phyloP scores from a whole-genome alignment of 2,113 vertebrate genomes.

The Ceratotherium simum region DNA sequence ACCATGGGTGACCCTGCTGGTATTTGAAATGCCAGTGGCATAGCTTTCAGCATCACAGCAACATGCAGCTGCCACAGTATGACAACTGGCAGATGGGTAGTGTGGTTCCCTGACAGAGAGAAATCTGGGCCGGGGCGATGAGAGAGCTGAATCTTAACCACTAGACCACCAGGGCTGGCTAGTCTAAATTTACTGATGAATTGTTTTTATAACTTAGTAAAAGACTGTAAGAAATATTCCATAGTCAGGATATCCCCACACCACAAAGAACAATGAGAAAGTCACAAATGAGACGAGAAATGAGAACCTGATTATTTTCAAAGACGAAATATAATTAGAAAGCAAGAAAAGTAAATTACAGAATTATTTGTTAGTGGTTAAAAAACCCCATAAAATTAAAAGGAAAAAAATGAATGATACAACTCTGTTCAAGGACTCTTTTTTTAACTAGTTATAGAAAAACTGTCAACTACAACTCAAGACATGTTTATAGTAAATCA shows the following conservation, averaged over 20 bases:
- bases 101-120: no score
- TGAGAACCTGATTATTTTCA: constrained; percentile 62
- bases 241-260: not conserved
- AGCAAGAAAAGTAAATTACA: constrained; percentile 54
- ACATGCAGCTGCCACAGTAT: no score
- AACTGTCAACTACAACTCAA: constrained; percentile 29
- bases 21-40: no score
- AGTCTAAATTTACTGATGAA: constrained; percentile 52
- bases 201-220: constrained; percentile 54
- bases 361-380: constrained; percentile 47
- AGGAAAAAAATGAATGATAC: constrained; percentile 57
- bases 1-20: no score
- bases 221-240: constrained; percentile 31
- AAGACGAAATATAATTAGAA: constrained; percentile 64
- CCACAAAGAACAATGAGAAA: constrained; percentile 58
- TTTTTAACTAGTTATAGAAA: constrained; percentile 45
- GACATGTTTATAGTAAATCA: not conserved
- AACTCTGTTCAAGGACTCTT: constrained; percentile 73
- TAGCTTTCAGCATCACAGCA: no score
- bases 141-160: no score
- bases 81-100: no score
- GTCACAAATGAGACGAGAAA: constrained; percentile 47
- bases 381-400: not conserved
- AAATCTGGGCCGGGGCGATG: no score
- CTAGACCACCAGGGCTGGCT: not conserved